Percentiles rank a stretch among this genome's conserved stretches.
These are phyloP conservation scores for Zosterops borbonicus DNA, from an alignment of 2,113 vertebrate genomes.

Conservation along the genomic window DNA sequence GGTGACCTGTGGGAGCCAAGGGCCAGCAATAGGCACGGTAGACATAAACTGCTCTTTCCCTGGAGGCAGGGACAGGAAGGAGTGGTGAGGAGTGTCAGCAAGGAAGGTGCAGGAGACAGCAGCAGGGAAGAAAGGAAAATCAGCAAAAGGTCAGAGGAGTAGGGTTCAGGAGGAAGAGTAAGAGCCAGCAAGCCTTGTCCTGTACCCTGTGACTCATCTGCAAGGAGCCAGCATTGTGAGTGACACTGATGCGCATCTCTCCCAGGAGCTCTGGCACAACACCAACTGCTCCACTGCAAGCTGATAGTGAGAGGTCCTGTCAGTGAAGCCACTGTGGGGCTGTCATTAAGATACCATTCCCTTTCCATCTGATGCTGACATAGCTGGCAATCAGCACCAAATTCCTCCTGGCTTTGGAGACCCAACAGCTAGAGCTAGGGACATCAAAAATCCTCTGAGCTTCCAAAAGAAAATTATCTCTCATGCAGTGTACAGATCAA, in stretches of 20 bases:
- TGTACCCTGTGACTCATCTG: not conserved
- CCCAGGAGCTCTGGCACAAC: accelerated
- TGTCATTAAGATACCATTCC: not conserved
- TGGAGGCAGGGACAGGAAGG: not conserved
- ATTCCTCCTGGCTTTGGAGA: not conserved
- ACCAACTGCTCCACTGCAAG: not conserved
- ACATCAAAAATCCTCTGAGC: not conserved
- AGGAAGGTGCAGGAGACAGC: not conserved
- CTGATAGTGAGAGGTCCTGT: not conserved
- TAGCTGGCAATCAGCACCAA: not conserved
- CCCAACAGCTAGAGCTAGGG: not conserved
- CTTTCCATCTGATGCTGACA: not conserved
- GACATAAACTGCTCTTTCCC: not conserved
- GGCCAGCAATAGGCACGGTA: not conserved
- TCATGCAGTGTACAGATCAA: not conserved
- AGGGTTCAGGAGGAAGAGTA: not conserved
- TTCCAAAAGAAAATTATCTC: not conserved
- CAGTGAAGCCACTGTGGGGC: not conserved
- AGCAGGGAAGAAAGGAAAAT: not conserved
- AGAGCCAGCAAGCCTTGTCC: not conserved
- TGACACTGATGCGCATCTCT: not conserved
- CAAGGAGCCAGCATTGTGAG: not conserved
- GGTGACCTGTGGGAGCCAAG: not conserved
- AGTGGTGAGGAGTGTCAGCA: not conserved
- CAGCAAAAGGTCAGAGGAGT: not conserved